Evolutionary conservation across 2,797 vertebrate species (phyloP).

Genomic region (Helicolenus hilgendorfi): DNA sequence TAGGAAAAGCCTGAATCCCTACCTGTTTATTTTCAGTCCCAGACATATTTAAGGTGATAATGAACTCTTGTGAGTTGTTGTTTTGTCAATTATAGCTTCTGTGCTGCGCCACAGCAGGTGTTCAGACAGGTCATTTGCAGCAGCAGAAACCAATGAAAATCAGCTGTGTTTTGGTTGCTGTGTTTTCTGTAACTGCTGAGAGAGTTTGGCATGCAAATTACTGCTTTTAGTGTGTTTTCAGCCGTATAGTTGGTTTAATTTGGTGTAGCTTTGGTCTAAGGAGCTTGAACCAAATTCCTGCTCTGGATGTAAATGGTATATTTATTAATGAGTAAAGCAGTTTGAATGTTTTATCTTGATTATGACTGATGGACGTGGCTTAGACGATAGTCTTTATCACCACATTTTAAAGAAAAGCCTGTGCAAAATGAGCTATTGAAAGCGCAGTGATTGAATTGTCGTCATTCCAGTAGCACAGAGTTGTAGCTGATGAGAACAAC

Average conservation of each 20-base stretch:
- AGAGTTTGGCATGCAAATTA: constrained; percentile 31
- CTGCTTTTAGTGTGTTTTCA: background rate
- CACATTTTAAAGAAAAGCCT: background rate
- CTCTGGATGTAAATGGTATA: background rate
- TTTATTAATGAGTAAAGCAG: background rate
- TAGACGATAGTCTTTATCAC: background rate
- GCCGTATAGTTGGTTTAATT: background rate
- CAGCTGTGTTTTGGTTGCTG: constrained; percentile 13
- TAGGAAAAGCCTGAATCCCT: background rate
- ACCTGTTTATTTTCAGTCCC: constrained; percentile 2
- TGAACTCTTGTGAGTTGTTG: constrained; percentile 17
- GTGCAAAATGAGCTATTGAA: background rate
- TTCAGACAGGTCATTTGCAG: constrained; percentile 57
- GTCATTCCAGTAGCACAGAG: background rate
- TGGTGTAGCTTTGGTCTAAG: background rate
- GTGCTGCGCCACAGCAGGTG: constrained; percentile 36
- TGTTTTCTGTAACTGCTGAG: background rate
- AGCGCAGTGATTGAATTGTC: background rate
- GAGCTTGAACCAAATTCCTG: background rate
- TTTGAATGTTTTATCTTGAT: constrained; percentile 1
- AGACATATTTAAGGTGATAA: constrained; percentile 21
- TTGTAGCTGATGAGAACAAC: background rate
- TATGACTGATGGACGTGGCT: background rate
- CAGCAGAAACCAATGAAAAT: constrained; percentile 23
- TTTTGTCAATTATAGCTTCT: constrained; percentile 51